Conservation (phyloP, 2,888 invertebrate genomes). For the Acheta domesticus region DNA sequence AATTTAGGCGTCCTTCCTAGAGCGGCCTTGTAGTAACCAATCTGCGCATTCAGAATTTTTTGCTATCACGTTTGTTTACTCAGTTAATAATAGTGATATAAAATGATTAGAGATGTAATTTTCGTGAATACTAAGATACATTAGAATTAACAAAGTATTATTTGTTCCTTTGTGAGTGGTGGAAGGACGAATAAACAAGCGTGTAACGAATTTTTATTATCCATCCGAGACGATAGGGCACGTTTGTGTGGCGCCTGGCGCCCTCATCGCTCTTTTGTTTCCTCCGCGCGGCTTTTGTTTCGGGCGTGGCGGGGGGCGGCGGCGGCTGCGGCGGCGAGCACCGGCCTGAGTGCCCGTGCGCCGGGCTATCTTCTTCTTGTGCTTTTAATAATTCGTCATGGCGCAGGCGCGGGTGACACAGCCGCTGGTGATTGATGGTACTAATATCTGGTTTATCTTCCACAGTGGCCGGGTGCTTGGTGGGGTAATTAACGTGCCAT, state of each 20-base stretch:
- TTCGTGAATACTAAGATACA: constrained; percentile 22
- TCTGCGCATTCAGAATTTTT: too few relatives aligned
- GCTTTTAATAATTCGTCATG: constrained; percentile 33
- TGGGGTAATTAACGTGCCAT: constrained; percentile 33
- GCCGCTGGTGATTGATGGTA: constrained; percentile 31
- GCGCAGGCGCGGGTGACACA: constrained; percentile 31
- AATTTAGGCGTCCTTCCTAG: too few relatives aligned
- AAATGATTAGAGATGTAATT: constrained; percentile 27
- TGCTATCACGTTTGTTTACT: too few relatives aligned
- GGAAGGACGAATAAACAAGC: neutral
- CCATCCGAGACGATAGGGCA: neutral
- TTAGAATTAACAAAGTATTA: neutral
- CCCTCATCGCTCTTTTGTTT: neutral
- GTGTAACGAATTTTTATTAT: constrained; percentile 9
- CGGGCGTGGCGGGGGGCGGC: neutral
- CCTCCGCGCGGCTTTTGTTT: neutral
- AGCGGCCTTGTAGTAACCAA: too few relatives aligned
- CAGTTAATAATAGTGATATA: too few relatives aligned
- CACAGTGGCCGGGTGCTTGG: constrained; percentile 30
- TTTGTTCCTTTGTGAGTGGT: neutral
- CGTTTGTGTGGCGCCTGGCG: constrained; percentile 1
- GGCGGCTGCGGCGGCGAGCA: neutral
- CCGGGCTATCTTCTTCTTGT: constrained; percentile 18
- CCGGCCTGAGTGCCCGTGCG: neutral
- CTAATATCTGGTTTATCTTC: constrained; percentile 21